A percentile compares a stretch with the other conserved stretches of the same genome.
Evolutionary conservation across 2,888 invertebrate species (phyloP).

Genomic region (Epistrophe eligans): DNA sequence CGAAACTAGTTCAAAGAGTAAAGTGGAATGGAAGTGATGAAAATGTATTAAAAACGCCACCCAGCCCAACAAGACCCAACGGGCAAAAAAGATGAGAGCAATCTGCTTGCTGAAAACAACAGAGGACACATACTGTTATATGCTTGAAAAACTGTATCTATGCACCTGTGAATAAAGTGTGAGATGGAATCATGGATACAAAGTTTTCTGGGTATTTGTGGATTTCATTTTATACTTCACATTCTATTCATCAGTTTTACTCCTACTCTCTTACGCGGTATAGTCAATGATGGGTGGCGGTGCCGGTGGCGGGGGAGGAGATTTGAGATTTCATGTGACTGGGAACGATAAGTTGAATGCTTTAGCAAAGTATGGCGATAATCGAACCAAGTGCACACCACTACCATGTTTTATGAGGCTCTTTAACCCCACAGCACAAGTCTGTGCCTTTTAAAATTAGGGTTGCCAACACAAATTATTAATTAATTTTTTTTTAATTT

Average conservation of each 20-base stretch:
- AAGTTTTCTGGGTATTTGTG: constrained; percentile 15
- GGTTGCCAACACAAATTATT: neutral
- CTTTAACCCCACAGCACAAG: constrained; percentile 57
- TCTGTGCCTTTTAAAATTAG: constrained; percentile 13
- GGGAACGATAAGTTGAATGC: constrained; percentile 56
- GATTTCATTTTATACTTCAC: constrained; percentile 49
- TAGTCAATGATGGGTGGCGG: neutral
- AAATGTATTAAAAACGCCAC: constrained; percentile 54
- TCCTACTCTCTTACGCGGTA: constrained; percentile 23
- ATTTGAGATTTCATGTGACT: constrained; percentile 51
- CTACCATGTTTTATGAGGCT: constrained; percentile 57
- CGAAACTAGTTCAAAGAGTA: constrained; percentile 74
- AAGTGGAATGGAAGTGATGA: constrained; percentile 66
- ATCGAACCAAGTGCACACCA: constrained; percentile 71
- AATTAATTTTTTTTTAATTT: neutral
- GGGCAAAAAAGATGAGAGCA: constrained; percentile 34
- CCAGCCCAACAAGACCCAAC: constrained; percentile 10
- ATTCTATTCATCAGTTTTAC: constrained; percentile 39
- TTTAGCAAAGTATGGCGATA: constrained; percentile 52
- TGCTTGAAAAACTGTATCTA: constrained; percentile 51
- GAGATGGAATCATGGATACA: constrained; percentile 49
- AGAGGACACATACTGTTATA: constrained; percentile 26
- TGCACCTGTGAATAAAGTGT: constrained; percentile 64
- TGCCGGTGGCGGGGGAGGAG: neutral
- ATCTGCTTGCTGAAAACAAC: neutral